Percentiles rank a stretch among this genome's conserved stretches.
phyloP scores from a whole-genome alignment of 2,888 invertebrate species.

The Cremastinae sp. region DNA sequence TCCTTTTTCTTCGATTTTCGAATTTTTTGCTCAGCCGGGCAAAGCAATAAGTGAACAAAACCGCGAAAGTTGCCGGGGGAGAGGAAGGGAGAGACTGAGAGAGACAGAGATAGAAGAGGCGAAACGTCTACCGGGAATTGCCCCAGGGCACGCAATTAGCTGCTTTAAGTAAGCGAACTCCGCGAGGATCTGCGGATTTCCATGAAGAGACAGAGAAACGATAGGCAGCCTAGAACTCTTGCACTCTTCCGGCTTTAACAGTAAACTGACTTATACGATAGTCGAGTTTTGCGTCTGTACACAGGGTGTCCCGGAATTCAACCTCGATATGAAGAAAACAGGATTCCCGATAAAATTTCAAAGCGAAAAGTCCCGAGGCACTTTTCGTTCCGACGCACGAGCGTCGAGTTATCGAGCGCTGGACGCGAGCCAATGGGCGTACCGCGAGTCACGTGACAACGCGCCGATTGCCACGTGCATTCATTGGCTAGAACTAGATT shows the following conservation, averaged over 20 bases:
- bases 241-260: constrained; percentile 47
- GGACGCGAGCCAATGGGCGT: too few relatives aligned
- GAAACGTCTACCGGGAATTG: constrained; percentile 40
- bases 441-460: too few relatives aligned
- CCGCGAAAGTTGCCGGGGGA: constrained; percentile 4
- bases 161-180: constrained; percentile 58
- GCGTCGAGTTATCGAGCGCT: too few relatives aligned
- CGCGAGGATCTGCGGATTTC: constrained; percentile 49
- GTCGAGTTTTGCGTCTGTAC: neutral
- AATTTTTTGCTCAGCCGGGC: constrained; percentile 19
- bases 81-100: neutral
- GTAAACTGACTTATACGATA: constrained; percentile 32
- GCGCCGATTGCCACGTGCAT: too few relatives aligned
- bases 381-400: too few relatives aligned
- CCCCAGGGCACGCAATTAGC: constrained; percentile 58
- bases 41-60: constrained; percentile 21
- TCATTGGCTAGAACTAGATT: too few relatives aligned
- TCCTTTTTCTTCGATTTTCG: neutral
- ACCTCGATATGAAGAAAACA: too few relatives aligned
- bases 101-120: constrained; percentile 22
- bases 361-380: too few relatives aligned
- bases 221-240: constrained; percentile 32
- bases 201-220: constrained; percentile 45
- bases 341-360: too few relatives aligned
- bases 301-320: too few relatives aligned